Percentiles rank a stretch among this genome's conserved stretches.
phyloP scores from a whole-genome alignment of 1,140 invertebrate species.

The Trichogramma pretiosum region DNA sequence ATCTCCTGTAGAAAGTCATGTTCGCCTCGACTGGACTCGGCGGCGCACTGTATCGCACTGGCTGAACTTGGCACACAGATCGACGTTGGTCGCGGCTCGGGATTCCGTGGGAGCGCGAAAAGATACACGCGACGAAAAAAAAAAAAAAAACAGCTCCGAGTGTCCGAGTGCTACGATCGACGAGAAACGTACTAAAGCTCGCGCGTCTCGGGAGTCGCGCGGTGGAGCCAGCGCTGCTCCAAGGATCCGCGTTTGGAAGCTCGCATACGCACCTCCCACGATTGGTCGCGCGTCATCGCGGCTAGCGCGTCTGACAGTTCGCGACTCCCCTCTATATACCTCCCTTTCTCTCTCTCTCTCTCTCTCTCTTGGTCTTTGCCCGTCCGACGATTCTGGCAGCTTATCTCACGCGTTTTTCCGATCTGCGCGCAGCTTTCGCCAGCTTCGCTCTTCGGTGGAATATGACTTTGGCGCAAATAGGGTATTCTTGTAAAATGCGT shows the following conservation, averaged over 20 bases:
- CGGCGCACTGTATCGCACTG: not conserved
- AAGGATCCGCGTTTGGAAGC: too few relatives aligned
- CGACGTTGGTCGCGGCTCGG: too few relatives aligned
- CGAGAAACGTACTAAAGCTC: not conserved
- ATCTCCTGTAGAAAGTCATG: constrained; percentile 11
- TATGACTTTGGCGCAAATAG: too few relatives aligned
- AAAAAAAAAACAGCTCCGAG: not conserved
- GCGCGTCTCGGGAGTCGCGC: not conserved
- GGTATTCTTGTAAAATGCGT: too few relatives aligned
- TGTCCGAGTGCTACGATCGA: not conserved
- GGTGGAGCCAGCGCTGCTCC: too few relatives aligned
- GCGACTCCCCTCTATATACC: not conserved
- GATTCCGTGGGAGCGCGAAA: constrained; percentile 7
- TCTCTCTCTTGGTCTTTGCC: not conserved
- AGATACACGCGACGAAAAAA: constrained; percentile 6
- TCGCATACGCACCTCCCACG: too few relatives aligned
- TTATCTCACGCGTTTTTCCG: not conserved
- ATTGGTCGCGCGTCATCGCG: too few relatives aligned
- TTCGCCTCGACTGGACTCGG: not conserved
- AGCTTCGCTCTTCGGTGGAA: too few relatives aligned
- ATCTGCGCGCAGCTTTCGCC: too few relatives aligned
- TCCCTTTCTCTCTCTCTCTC: not conserved
- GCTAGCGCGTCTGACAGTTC: too few relatives aligned
- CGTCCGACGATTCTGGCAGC: too few relatives aligned
- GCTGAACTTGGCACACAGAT: constrained; percentile 3